Base-by-base conservation (phyloP, 2,888 invertebrate species). In the Malachius bipustulatus region DNA sequence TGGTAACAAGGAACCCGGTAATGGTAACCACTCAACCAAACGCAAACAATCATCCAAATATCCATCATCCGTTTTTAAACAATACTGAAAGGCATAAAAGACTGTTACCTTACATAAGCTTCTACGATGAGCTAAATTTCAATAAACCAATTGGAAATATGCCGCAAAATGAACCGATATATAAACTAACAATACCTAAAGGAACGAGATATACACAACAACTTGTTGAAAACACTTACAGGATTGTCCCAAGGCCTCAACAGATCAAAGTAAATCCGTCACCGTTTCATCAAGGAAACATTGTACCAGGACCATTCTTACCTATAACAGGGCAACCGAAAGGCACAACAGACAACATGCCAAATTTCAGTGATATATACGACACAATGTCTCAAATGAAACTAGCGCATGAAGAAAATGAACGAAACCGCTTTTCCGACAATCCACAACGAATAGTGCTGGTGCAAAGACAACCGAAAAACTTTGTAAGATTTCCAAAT, bases 101-200 rank as follows among this genome's bases (percentile, higher is more conserved):
- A 43, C 60, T 87, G 32, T 77, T 87, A 51, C 87, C 85, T 2
- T 85, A 85, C 57, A 80, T 82, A 73, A 82, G 82, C 19, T 87
- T 78, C 60, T 85, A 84, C 57, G 65, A 71, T 15, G 65, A n/a
- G n/a, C n/a, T n/a, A n/a, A n/a, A n/a, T n/a, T n/a, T n/a, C n/a
- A n/a, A n/a, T n/a, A n/a, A n/a, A n/a, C n/a, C n/a, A n/a, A n/a
- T n/a, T n/a, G n/a, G n/a, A n/a, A n/a, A n/a, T n/a, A n/a, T n/a
- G n/a, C n/a, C n/a, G n/a, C n/a, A n/a, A n/a, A n/a, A n/a, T n/a
- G n/a, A n/a, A n/a, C n/a, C n/a, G n/a, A n/a, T n/a, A n/a, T n/a
- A n/a, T n/a, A n/a, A n/a, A n/a, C n/a, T n/a, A n/a, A n/a, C n/a
- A n/a, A n/a, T n/a, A n/a, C n/a, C n/a, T n/a, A n/a, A n/a, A n/a